These are phyloP conservation scores for Nezara viridula DNA, from an alignment of 2,888 invertebrate genomes.

Conservation along the genomic window DNA sequence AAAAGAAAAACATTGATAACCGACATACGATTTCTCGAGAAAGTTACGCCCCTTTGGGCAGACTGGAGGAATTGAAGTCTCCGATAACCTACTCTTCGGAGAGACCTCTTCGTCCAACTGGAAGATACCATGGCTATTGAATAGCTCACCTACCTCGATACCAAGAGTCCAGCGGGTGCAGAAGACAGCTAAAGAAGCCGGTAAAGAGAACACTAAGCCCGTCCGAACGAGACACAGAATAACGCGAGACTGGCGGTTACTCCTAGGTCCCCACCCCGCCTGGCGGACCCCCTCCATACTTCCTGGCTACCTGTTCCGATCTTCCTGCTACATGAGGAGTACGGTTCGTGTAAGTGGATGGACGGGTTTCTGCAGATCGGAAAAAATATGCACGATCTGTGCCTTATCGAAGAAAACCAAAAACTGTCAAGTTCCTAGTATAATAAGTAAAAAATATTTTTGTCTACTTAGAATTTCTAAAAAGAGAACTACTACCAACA, in stretches of 20 bases:
- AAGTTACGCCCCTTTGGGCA: not conserved
- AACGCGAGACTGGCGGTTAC: conserved; percentile 32
- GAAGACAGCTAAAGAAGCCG: conserved; percentile 40
- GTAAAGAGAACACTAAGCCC: conserved; percentile 25
- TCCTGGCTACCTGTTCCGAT: not conserved
- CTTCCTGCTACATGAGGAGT: not conserved
- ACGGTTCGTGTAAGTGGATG: not conserved
- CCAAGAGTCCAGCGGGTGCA: not conserved
- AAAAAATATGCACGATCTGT: not conserved
- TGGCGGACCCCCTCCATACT: not conserved
- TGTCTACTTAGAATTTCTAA: too few relatives aligned
- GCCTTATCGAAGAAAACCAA: too few relatives aligned
- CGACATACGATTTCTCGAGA: too few relatives aligned
- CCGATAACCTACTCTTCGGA: not conserved
- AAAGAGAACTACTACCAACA: too few relatives aligned
- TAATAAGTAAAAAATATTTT: too few relatives aligned
- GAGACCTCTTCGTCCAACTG: conserved; percentile 13
- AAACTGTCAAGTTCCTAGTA: too few relatives aligned
- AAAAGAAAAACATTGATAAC: too few relatives aligned
- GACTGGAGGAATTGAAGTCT: conserved; percentile 4
- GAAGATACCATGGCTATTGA: not conserved
- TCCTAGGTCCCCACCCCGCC: not conserved
- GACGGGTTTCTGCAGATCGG: not conserved
- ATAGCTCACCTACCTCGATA: not conserved
- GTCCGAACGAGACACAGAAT: conserved; percentile 47